Conservation (phyloP, 2,888 invertebrate species). For the Phoenoteleia sp. region DNA sequence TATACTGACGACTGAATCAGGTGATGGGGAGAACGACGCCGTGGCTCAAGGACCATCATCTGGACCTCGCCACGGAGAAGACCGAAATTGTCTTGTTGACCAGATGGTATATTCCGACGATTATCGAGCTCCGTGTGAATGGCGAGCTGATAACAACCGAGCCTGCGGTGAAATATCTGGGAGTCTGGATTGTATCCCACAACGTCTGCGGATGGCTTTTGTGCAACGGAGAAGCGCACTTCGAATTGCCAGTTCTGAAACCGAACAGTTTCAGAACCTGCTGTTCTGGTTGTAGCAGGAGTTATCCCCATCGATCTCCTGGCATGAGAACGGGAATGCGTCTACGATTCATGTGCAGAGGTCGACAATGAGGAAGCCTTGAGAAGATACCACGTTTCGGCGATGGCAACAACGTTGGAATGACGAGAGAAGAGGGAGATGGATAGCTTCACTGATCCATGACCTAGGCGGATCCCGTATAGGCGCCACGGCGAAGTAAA, state of each 20-base stretch:
- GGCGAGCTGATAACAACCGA: not conserved
- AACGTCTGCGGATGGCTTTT: not conserved
- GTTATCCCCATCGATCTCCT: not conserved
- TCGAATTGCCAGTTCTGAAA: not conserved
- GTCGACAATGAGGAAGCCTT: not conserved
- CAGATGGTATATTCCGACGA: not conserved
- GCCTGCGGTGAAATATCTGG: conserved; percentile 9
- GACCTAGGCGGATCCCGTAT: conserved; percentile 30
- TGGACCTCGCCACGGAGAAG: not conserved
- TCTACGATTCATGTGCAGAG: not conserved
- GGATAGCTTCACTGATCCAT: conserved; percentile 59
- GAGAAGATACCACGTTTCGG: conserved; percentile 6
- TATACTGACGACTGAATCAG: not conserved
- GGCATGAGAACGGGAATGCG: conserved; percentile 17
- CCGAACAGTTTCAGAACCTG: not conserved
- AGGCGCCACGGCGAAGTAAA: conserved; percentile 63
- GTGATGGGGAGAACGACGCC: not conserved
- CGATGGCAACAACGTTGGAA: conserved; percentile 70
- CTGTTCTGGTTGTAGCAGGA: not conserved
- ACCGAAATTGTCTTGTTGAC: not conserved
- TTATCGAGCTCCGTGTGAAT: not conserved
- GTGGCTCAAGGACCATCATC: not conserved
- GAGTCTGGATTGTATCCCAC: not conserved
- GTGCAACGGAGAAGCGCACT: not conserved
- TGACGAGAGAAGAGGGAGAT: conserved; percentile 34